A percentile compares a stretch with the other conserved stretches of the same genome.
These are phyloP conservation scores for Poecilia picta DNA, from an alignment of 2,797 vertebrate species.

Conservation along the genomic window DNA sequence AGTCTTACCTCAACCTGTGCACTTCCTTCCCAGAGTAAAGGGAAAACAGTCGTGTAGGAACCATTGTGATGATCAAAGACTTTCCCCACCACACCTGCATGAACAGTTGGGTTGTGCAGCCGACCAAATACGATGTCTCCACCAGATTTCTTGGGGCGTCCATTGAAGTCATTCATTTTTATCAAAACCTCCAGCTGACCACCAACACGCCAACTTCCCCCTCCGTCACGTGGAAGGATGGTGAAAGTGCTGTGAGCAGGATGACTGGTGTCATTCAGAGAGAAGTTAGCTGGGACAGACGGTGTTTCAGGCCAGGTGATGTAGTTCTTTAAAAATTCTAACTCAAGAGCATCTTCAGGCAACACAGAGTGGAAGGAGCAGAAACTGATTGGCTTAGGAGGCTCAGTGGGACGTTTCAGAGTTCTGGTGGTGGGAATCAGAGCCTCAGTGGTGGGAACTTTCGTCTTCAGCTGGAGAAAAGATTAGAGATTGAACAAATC, in stretches of 20 bases:
- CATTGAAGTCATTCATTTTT: conserved; percentile 28
- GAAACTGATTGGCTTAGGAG: not conserved
- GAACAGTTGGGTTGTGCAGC: conserved; percentile 23
- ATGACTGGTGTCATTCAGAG: conserved; percentile 28
- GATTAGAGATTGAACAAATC: not conserved
- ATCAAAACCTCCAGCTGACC: conserved; percentile 42
- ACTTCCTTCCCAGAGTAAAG: not conserved
- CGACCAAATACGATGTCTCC: conserved; percentile 44
- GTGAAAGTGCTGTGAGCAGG: conserved; percentile 43
- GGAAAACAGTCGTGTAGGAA: not conserved
- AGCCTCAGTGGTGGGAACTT: not conserved
- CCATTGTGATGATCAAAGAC: conserved; percentile 41
- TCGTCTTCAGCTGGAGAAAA: not conserved
- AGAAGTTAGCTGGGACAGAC: conserved; percentile 3
- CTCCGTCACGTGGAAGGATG: conserved; percentile 19
- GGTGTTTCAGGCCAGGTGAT: conserved; percentile 50
- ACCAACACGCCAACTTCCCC: conserved; percentile 31
- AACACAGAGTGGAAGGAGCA: not conserved
- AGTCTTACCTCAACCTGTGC: conserved; percentile 20
- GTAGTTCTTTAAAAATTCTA: conserved; percentile 17
- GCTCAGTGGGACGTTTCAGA: not conserved
- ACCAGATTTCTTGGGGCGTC: conserved; percentile 37
- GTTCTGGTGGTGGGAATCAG: not conserved
- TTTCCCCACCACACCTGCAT: conserved; percentile 48
- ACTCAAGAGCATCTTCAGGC: conserved; percentile 10